Base-by-base conservation (phyloP, 2,113 vertebrate genomes). In the Atrichornis clamosus region DNA sequence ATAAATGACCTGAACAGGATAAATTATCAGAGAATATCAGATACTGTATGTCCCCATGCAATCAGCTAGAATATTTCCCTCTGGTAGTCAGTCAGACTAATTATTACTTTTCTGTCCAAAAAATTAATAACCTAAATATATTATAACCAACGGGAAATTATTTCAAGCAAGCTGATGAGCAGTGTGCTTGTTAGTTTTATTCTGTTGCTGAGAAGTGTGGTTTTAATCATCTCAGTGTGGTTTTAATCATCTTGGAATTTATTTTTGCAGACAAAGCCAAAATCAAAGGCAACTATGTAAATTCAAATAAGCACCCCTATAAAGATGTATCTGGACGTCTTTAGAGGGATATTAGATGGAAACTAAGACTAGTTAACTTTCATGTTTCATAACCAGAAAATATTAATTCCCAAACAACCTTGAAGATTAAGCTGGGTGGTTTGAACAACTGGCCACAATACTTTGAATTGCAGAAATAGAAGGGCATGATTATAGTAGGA, bases 61-160 rank as follows among this genome's bases (percentile, higher is more conserved):
- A 12, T 76, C 70, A 84, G 53, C 67, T 65, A 56, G 67, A 87
- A 39, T 68, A 46, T 82, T 74, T 91, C 80, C 85, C 87, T 89
- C 76, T 92, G 86, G 80, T 94, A 96, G 58, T 93, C 96, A 89
- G 91, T 90, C 93, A 83, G 32, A 81, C 79, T 96, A 94, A 96
- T 96, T 95, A 94, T 83, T 97, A 84, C 85, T 96, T 91, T 94
- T 87, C 88, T 91, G 81, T 92, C 83, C 87, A 84, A 78, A 95
- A 97, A 94, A 97, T 94, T 90, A 96, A 94, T 93, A 97, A 87
- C 42, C 50, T 90, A 64, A 92, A 78, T 20, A 9, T 89, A 52
- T 81, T 72, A 93, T 76, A 86, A 89, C 59, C 77, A 94, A 58
- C 1, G 32, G 74, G 58, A 90, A 95, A 65, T 60, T 69, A 84